A percentile compares a stretch with the other conserved stretches of the same genome.
phyloP scores from a whole-genome alignment of 2,797 vertebrate species.

The Echeneis naucrates region DNA sequence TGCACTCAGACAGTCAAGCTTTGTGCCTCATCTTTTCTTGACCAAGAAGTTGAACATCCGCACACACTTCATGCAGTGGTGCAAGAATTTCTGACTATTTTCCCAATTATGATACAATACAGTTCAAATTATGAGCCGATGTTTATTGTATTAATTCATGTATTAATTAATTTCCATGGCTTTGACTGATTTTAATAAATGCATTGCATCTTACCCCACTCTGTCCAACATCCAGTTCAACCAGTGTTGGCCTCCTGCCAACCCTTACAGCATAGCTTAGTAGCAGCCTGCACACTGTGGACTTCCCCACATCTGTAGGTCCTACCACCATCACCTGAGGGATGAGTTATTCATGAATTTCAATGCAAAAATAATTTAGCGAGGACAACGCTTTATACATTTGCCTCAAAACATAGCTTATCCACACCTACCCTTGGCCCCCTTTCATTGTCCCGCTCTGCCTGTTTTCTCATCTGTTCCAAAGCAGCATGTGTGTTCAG shows the following conservation, averaged over 20 bases:
- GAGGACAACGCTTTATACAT: not conserved
- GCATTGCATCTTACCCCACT: slow-evolving; percentile 85
- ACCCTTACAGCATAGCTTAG: slow-evolving; percentile 95
- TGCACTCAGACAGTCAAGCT: not conserved
- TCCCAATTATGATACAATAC: not conserved
- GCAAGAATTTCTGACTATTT: not conserved
- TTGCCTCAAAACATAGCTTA: not conserved
- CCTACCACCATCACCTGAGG: slow-evolving; percentile 96
- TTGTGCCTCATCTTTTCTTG: not conserved
- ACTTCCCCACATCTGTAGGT: slow-evolving; percentile 96
- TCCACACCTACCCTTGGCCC: slow-evolving; percentile 88
- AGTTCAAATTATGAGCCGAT: not conserved
- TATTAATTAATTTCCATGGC: not conserved
- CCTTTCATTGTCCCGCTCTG: slow-evolving; percentile 93
- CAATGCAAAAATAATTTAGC: slow-evolving; percentile 1
- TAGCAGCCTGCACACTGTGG: slow-evolving; percentile 93
- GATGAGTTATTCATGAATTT: not conserved
- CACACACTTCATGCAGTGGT: not conserved
- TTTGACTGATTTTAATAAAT: not conserved
- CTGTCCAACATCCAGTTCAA: slow-evolving; percentile 97
- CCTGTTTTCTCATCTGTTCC: slow-evolving; percentile 97
- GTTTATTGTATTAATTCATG: not conserved
- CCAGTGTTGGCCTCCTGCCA: slow-evolving; percentile 94
- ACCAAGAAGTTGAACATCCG: not conserved
- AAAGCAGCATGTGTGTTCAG: slow-evolving; percentile 96